Conservation (phyloP, 1,140 invertebrate genomes). For the Coenobita brevimanus region DNA sequence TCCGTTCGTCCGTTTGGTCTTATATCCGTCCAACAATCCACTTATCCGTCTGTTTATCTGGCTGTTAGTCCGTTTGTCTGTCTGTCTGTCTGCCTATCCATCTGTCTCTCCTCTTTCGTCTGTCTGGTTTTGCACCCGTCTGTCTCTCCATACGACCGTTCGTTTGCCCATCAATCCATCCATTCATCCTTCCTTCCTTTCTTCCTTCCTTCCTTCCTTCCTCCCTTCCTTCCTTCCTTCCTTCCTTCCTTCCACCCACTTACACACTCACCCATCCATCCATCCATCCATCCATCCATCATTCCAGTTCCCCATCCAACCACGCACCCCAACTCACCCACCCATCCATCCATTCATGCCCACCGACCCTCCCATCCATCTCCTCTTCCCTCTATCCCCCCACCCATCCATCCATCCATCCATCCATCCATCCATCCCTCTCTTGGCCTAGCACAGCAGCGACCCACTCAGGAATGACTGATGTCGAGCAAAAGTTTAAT, state of each 20-base stretch:
- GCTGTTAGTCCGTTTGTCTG: background rate
- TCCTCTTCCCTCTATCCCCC: too few relatives aligned
- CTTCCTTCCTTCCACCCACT: background rate
- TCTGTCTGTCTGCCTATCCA: too few relatives aligned
- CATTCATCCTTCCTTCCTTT: background rate
- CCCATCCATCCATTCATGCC: too few relatives aligned
- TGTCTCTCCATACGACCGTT: background rate
- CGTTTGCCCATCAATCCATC: background rate
- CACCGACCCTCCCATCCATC: too few relatives aligned
- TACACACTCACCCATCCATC: too few relatives aligned
- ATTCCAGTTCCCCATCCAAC: too few relatives aligned
- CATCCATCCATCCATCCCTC: background rate
- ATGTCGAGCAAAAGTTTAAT: constrained; percentile 24
- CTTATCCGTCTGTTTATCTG: background rate
- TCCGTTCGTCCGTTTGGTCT: too few relatives aligned
- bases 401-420: background rate
- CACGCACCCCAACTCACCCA: too few relatives aligned
- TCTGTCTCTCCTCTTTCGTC: too few relatives aligned
- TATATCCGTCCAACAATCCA: background rate
- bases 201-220: background rate
- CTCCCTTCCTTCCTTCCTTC: background rate
- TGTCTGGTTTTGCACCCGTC: background rate
- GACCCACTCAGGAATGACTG: background rate
- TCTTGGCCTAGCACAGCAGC: background rate
- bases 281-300: too few relatives aligned